Base-by-base conservation (phyloP, 2,888 invertebrate genomes). In the Ochropleura leucogaster region DNA sequence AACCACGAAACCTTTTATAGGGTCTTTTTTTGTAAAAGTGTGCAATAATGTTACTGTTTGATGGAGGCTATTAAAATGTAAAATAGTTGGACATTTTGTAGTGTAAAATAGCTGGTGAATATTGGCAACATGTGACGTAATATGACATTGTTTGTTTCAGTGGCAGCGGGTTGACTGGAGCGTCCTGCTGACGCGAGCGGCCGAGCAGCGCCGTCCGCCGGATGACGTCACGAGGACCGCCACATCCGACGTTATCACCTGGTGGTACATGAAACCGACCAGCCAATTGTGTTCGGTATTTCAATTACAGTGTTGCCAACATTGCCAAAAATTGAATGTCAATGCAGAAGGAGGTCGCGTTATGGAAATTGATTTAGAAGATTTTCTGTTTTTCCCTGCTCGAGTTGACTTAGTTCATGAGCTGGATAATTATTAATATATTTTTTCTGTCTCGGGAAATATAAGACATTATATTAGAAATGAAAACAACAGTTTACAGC, bases 171-270 rank as follows among this genome's bases (percentile, higher is more conserved):
- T 80, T 84, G 86, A 83, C 78, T 81, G 79, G 81, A 72, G 80
- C 77, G 81, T 84, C 84, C 88, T 86, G 83, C 77, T 72, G 69
- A 73, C 91, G 92, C 92, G 93, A 90, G 89, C 90, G 84, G 85
- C 77, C 87, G 83, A 82, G 87, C 89, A 87, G 89, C 82, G 80
- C 82, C 78, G 81, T 84, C 88, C 89, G 92, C 91, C 93, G 94
- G 94, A 93, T 90, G 90, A 91, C 90, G 93, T 95, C 94, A 94
- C 93, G 92, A 90, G 91, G 92, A 78, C 86, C 83, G 89, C 90
- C 88, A 90, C 93, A 91, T 95, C 95, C 95, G 95, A 93, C 93
- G 88, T 89, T 88, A 90, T 91, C 90, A 90, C 90, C 89, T 83
- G 86, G 69, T 69, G 83, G 85, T 89, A 90, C 87, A 85, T 77